phyloP scores from a whole-genome alignment of 2,797 vertebrate genomes.

The Cirrhinus molitorella region DNA sequence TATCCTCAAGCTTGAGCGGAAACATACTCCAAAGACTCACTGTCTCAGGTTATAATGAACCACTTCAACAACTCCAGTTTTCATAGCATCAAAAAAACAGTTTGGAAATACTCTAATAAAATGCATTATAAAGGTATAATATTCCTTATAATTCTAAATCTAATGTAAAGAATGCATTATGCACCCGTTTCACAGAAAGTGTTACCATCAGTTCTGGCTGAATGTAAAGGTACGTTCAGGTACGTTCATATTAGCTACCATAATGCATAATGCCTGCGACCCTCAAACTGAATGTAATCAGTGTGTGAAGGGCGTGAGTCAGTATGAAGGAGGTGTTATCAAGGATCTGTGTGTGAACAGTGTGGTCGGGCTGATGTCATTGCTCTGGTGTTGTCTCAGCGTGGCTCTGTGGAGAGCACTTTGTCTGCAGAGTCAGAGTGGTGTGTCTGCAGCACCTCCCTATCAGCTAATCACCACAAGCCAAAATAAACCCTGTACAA shows the following conservation, averaged over 20 bases:
- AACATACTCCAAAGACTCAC: background rate
- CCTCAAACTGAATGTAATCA: constrained; percentile 28
- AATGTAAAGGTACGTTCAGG: background rate
- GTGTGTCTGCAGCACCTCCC: constrained; percentile 76
- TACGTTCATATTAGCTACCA: background rate
- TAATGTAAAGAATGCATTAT: background rate
- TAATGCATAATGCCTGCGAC: background rate
- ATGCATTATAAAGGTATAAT: background rate
- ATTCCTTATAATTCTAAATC: too few relatives aligned
- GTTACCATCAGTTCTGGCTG: background rate
- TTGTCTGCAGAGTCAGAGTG: constrained; percentile 76
- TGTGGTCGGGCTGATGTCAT: constrained; percentile 52
- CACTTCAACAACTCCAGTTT: background rate
- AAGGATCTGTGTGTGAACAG: constrained; percentile 43
- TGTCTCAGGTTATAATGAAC: background rate
- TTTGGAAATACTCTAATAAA: background rate
- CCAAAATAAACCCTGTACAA: constrained; percentile 68
- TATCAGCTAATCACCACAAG: constrained; percentile 71
- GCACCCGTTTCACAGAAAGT: background rate
- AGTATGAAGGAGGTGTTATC: constrained; percentile 29
- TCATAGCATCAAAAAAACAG: background rate
- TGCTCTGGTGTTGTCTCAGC: constrained; percentile 44
- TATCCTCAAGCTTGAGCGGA: constrained; percentile 27
- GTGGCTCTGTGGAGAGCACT: constrained; percentile 67
- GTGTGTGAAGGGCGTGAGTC: constrained; percentile 40